Conservation (phyloP, 2,113 vertebrate genomes). For the Equus przewalskii region DNA sequence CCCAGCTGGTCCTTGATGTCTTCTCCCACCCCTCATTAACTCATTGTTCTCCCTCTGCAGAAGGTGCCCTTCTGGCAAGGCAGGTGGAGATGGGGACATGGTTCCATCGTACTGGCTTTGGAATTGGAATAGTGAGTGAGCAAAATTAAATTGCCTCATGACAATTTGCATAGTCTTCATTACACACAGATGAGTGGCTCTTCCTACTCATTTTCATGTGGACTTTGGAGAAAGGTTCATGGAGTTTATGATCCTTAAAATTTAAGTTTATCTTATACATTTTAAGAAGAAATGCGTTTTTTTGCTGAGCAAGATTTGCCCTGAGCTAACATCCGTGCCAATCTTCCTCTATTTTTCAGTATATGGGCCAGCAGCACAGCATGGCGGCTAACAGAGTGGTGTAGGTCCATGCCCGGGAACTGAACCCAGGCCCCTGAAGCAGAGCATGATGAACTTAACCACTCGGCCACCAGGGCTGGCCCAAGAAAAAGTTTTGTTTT, state of each 20-base stretch:
- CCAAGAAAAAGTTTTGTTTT: too few species aligned
- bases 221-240: neutral
- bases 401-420: too few species aligned
- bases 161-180: neutral
- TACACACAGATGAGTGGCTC: neutral
- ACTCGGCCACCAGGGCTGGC: too few species aligned
- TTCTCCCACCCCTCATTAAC: slow-evolving; percentile 35
- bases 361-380: too few species aligned
- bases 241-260: slow-evolving; percentile 42
- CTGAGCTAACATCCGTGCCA: too few species aligned
- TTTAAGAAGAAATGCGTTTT: neutral
- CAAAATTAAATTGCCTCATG: slow-evolving; percentile 24
- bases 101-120: neutral
- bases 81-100: neutral
- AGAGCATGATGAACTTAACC: too few species aligned
- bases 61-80: neutral
- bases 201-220: neutral
- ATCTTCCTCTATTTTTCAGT: too few species aligned
- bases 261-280: slow-evolving; percentile 30
- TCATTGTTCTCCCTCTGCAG: neutral
- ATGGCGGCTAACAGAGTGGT: too few species aligned
- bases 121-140: neutral
- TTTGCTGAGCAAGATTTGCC: too few species aligned
- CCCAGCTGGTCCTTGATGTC: slow-evolving; percentile 56
- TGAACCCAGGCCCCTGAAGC: too few species aligned